Percentiles rank a stretch among this genome's conserved stretches.
phyloP scores from a whole-genome alignment of 2,888 invertebrate species.

The Eupithecia insigniata region DNA sequence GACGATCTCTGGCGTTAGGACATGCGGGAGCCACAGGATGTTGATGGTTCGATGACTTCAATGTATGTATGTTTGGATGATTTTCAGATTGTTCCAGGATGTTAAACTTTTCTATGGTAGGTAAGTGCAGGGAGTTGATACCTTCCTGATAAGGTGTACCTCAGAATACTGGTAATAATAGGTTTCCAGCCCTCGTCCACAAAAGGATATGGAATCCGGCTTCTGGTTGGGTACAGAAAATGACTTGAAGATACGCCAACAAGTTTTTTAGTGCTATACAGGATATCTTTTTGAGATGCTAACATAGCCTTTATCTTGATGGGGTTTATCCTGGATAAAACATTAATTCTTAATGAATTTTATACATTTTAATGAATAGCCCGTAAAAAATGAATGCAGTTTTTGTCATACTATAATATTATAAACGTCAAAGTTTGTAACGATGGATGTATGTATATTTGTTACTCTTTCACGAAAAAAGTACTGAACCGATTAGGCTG shows the following conservation, averaged over 20 bases:
- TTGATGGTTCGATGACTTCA: slow-evolving; percentile 2
- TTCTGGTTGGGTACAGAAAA: slow-evolving; percentile 1
- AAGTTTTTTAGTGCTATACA: neutral
- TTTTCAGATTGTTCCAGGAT: neutral
- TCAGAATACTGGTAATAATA: neutral
- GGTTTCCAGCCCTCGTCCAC: neutral
- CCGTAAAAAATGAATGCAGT: too few relatives aligned
- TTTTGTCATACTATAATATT: too few relatives aligned
- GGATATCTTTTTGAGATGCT: too few relatives aligned
- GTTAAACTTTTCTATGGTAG: neutral
- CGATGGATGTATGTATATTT: too few relatives aligned
- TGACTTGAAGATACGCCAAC: neutral
- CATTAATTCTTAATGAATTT: too few relatives aligned
- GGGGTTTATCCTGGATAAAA: too few relatives aligned
- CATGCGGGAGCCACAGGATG: neutral
- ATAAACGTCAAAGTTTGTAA: too few relatives aligned
- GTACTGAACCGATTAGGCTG: too few relatives aligned
- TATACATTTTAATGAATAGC: too few relatives aligned
- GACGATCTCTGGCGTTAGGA: neutral
- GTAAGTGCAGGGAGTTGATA: neutral
- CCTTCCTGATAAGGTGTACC: neutral
- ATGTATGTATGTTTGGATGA: neutral
- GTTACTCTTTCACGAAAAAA: too few relatives aligned
- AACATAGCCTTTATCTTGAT: too few relatives aligned
- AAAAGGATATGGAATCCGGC: neutral